A percentile compares a stretch with the other conserved stretches of the same genome.
phyloP scores from a whole-genome alignment of 2,113 vertebrate genomes.

The Dromas ardeola region DNA sequence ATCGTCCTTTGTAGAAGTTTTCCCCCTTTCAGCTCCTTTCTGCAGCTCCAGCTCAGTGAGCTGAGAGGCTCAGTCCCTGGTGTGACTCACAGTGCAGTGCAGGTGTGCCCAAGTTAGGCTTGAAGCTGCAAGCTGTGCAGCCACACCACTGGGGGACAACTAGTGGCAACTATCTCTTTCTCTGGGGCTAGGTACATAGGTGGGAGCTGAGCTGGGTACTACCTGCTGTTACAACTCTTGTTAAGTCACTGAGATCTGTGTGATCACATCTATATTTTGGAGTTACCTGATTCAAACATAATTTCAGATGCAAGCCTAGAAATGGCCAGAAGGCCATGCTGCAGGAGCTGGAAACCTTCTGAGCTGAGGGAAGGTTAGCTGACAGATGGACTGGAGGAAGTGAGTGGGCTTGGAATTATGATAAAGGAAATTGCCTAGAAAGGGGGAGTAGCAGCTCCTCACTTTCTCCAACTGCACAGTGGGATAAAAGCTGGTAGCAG shows the following conservation, averaged over 20 bases:
- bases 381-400: constrained; percentile 58
- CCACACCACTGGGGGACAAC: neutral
- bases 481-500: neutral
- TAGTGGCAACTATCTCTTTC: neutral
- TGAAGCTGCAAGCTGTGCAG: neutral
- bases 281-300: neutral
- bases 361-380: constrained; percentile 24
- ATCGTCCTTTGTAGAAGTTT: neutral
- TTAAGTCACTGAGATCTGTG: neutral
- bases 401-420: constrained; percentile 5
- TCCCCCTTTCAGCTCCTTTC: neutral
- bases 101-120: neutral
- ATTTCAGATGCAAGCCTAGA: neutral
- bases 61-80: neutral
- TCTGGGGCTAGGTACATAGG: neutral
- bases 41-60: neutral
- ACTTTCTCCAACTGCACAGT: neutral
- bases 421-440: constrained; percentile 42
- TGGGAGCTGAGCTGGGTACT: neutral
- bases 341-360: constrained; percentile 35
- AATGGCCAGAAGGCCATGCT: constrained; percentile 47
- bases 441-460: neutral
- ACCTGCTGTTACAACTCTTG: neutral
- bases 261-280: neutral
- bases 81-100: neutral